Percentiles rank a stretch among this genome's conserved stretches.
These are phyloP conservation scores for Cybosia mesomella DNA, from an alignment of 2,888 invertebrate species.

Conservation along the genomic window DNA sequence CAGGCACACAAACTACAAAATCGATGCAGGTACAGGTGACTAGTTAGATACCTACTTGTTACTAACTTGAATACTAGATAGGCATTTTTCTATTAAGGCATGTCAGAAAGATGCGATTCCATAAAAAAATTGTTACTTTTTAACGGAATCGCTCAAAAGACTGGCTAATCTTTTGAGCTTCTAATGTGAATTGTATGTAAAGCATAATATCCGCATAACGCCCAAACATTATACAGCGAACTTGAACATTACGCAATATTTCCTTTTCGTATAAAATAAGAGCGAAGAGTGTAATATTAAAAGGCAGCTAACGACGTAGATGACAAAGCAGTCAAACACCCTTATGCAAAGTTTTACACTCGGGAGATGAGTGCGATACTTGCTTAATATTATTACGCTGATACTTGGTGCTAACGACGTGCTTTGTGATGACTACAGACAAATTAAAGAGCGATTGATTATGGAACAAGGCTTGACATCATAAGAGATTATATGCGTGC, in stretches of 20 bases:
- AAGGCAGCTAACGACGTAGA: conserved; percentile 48
- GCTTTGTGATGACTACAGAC: conserved; percentile 18
- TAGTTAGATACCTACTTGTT: too few relatives aligned
- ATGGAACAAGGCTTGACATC: background rate
- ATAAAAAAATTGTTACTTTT: background rate
- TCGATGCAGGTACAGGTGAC: too few relatives aligned
- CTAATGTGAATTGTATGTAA: conserved; percentile 3
- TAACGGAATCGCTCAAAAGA: too few relatives aligned
- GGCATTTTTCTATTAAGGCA: background rate
- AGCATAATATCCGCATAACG: background rate
- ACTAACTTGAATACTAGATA: too few relatives aligned
- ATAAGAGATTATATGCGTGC: background rate
- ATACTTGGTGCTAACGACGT: conserved; percentile 33
- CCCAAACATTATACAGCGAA: conserved; percentile 11
- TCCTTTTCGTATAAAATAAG: conserved; percentile 25
- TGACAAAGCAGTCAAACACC: conserved; percentile 43
- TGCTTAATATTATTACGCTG: conserved; percentile 37
- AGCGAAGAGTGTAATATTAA: conserved; percentile 43
- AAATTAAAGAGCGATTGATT: conserved; percentile 35
- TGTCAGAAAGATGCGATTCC: background rate
- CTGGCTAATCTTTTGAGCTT: background rate
- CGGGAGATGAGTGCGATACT: conserved; percentile 35
- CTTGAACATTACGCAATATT: conserved; percentile 26
- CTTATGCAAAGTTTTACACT: conserved; percentile 47
- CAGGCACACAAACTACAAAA: too few relatives aligned